A percentile compares a stretch with the other conserved stretches of the same genome.
phyloP scores from a whole-genome alignment of 2,888 invertebrate genomes.

The Omphaloscelis lunosa region DNA sequence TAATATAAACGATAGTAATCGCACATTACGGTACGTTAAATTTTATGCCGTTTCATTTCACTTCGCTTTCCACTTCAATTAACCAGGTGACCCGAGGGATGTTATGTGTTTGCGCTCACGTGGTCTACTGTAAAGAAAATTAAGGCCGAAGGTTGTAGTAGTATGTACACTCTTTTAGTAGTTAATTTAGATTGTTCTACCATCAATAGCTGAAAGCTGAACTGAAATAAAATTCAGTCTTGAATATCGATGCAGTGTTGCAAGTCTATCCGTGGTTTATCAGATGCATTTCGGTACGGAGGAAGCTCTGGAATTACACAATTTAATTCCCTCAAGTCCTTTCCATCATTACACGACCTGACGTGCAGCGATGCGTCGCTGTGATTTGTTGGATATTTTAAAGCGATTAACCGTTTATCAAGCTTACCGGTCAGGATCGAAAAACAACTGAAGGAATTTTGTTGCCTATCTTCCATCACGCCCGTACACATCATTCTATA shows the following conservation, averaged over 20 bases:
- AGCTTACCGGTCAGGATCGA: not conserved
- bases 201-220: not conserved
- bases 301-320: slow-evolving; percentile 3
- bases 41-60: slow-evolving; percentile 57
- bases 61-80: slow-evolving; percentile 60
- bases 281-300: slow-evolving; percentile 2
- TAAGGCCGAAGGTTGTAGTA: slow-evolving; percentile 22
- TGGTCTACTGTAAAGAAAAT: slow-evolving; percentile 19
- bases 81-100: slow-evolving; percentile 43
- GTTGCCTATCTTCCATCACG: too few relatives aligned
- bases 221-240: not conserved
- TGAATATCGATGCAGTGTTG: not conserved
- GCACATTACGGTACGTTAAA: slow-evolving; percentile 54
- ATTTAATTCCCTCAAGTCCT: slow-evolving; percentile 9
- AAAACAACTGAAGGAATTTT: not conserved
- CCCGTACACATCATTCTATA: not conserved
- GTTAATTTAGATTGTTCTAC: not conserved
- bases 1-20: slow-evolving; percentile 25
- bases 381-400: slow-evolving; percentile 7
- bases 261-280: slow-evolving; percentile 1
- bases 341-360: slow-evolving; percentile 1
- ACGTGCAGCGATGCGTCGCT: slow-evolving; percentile 1
- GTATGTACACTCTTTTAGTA: not conserved
- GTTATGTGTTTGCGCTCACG: slow-evolving; percentile 35
- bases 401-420: not conserved